These are phyloP conservation scores for Tribolium freemani DNA, from an alignment of 2,888 invertebrate genomes.

Conservation along the genomic window DNA sequence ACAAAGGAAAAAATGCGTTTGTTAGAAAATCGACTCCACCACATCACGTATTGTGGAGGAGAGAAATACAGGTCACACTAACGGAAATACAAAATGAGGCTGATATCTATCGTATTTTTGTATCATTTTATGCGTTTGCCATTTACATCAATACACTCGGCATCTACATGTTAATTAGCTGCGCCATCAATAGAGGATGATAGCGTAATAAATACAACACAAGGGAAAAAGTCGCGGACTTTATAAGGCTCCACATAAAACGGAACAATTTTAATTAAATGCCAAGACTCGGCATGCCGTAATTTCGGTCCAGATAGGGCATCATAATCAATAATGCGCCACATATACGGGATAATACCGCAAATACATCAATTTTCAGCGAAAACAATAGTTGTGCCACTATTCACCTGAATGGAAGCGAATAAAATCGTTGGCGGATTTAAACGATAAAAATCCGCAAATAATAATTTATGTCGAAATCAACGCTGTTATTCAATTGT, in stretches of 20 bases:
- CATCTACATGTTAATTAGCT: constrained; percentile 39
- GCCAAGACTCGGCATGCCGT: constrained; percentile 17
- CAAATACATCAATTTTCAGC: constrained; percentile 28
- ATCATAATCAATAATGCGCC: constrained; percentile 19
- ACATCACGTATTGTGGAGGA: constrained; percentile 54
- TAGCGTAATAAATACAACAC: constrained; percentile 16
- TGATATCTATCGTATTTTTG: constrained; percentile 54
- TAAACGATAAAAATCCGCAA: constrained; percentile 55
- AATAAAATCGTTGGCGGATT: constrained; percentile 54
- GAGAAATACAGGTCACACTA: constrained; percentile 53
- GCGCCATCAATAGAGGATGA: constrained; percentile 22
- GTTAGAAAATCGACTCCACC: constrained; percentile 50
- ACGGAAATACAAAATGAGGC: constrained; percentile 55
- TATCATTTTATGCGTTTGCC: constrained; percentile 45
- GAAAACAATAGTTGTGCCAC: constrained; percentile 34
- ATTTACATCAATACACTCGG: constrained; percentile 32
- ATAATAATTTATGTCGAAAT: constrained; percentile 61
- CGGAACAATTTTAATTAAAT: constrained; percentile 23
- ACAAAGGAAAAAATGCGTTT: constrained; percentile 39
- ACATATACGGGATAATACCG: constrained; percentile 10
- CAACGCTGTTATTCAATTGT: constrained; percentile 60
- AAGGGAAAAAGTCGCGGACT: constrained; percentile 1
- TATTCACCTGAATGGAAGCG: constrained; percentile 45
- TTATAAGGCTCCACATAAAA: constrained; percentile 17
- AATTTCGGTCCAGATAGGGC: constrained; percentile 10